phyloP scores from a whole-genome alignment of 1,140 invertebrate species.

The Prorops nasuta region DNA sequence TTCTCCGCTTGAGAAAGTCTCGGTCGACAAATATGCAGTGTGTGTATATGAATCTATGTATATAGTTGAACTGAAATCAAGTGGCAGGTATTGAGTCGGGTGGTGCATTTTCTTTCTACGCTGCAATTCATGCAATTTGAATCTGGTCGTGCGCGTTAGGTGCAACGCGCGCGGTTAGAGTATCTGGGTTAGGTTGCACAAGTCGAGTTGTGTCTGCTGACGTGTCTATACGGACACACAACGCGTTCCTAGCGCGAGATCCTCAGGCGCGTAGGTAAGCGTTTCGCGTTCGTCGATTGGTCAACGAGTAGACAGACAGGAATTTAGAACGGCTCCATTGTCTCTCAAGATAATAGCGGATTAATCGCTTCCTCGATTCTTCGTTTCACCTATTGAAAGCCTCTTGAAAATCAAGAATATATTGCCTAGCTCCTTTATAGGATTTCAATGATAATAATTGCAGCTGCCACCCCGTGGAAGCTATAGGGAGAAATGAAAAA shows the following conservation, averaged over 20 bases:
- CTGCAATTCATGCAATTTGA: too few species aligned
- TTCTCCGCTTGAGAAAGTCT: too few species aligned
- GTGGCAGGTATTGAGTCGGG: too few species aligned
- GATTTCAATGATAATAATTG: too few species aligned
- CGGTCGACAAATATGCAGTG: too few species aligned
- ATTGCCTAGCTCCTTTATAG: too few species aligned
- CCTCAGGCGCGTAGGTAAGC: not conserved
- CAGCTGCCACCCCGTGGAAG: too few species aligned
- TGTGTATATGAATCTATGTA: too few species aligned
- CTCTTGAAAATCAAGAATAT: too few species aligned
- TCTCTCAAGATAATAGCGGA: constrained; percentile 18
- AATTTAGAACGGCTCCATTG: constrained; percentile 36
- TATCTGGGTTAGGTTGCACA: constrained; percentile 35
- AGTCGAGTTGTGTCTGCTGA: constrained; percentile 33
- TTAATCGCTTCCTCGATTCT: constrained; percentile 21
- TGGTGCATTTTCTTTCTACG: too few species aligned
- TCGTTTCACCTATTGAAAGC: constrained; percentile 1
- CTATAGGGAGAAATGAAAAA: too few species aligned
- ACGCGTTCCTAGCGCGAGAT: constrained; percentile 20
- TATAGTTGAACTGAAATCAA: too few species aligned
- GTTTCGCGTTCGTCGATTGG: constrained; percentile 15
- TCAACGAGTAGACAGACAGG: constrained; percentile 22
- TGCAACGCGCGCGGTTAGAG: constrained; percentile 17
- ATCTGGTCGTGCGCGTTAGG: constrained; percentile 10
- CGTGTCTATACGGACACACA: constrained; percentile 24